phyloP scores from a whole-genome alignment of 2,113 vertebrate species.

The Oenanthe oenanthe region DNA sequence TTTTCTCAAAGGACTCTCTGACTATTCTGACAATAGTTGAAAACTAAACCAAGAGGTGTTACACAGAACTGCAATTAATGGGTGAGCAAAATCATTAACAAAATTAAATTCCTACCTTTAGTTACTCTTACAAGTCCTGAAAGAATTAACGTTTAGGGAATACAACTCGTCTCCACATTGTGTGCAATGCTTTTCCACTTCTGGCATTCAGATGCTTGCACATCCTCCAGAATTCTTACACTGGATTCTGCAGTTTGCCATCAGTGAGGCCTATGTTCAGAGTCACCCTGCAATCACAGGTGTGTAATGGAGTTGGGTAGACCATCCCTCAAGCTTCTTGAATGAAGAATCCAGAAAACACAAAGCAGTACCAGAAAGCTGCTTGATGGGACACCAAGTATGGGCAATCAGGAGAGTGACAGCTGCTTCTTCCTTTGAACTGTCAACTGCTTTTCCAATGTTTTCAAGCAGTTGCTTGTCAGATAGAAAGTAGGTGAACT shows the following conservation, averaged over 20 bases:
- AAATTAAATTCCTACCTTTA: background rate
- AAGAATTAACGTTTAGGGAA: background rate
- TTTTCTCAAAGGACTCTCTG: background rate
- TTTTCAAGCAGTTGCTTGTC: background rate
- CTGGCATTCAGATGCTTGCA: background rate
- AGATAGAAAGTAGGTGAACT: background rate
- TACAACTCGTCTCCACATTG: background rate
- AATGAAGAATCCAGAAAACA: background rate
- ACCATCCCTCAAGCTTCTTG: background rate
- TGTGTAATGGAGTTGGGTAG: background rate
- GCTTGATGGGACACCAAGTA: background rate
- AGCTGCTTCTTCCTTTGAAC: background rate
- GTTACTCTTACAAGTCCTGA: background rate
- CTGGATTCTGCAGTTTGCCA: background rate
- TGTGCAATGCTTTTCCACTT: background rate
- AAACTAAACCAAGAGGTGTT: background rate
- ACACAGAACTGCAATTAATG: background rate
- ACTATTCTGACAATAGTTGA: background rate
- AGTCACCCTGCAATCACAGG: background rate
- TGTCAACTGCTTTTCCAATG: background rate
- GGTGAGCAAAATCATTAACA: background rate
- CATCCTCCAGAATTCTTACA: background rate
- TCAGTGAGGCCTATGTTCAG: background rate
- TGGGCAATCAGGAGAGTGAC: background rate
- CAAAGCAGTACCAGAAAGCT: background rate